These are phyloP conservation scores for Rattus norvegicus DNA, from an alignment of 2,113 vertebrate genomes.

Conservation along the genomic window DNA sequence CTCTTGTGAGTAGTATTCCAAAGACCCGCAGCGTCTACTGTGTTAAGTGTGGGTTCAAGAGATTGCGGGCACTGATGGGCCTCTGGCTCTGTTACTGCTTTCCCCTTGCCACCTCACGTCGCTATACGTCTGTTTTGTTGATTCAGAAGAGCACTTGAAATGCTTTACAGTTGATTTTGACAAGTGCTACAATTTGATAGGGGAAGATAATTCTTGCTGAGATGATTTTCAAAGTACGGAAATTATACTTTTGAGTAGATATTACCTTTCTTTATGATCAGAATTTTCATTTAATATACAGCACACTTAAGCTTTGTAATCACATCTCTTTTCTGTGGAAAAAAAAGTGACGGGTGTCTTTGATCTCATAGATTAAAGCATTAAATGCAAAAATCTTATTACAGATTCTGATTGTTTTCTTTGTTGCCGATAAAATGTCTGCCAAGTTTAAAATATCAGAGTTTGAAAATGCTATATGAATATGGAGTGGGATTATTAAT, in stretches of 20 bases:
- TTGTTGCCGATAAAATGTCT: constrained; percentile 78
- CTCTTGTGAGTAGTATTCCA: constrained; percentile 83
- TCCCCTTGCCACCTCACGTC: constrained; percentile 92
- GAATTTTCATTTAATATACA: constrained; percentile 91
- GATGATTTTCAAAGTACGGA: constrained; percentile 99
- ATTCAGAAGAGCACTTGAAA: constrained; percentile 99
- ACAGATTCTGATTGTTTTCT: constrained; percentile 85
- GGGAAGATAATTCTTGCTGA: constrained; percentile 96
- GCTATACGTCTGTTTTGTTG: constrained; percentile 98
- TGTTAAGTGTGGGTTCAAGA: constrained; percentile 91
- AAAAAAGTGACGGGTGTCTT: constrained; percentile 83
- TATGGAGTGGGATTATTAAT: constrained; percentile 81
- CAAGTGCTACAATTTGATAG: constrained; percentile 95
- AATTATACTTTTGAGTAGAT: constrained; percentile 98
- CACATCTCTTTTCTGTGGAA: constrained; percentile 83
- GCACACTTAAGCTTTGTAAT: constrained; percentile 88
- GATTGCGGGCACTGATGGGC: constrained; percentile 88
- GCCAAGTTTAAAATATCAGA: constrained; percentile 71
- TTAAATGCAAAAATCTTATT: constrained; percentile 85
- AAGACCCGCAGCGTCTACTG: constrained; percentile 86
- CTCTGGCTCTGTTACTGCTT: constrained; percentile 91
- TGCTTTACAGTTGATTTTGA: constrained; percentile 96
- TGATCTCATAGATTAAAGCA: constrained; percentile 85
- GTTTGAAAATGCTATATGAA: constrained; percentile 76
- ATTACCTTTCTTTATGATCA: constrained; percentile 91